phyloP scores from a whole-genome alignment of 1,140 invertebrate species.

The Lucilia sericata region DNA sequence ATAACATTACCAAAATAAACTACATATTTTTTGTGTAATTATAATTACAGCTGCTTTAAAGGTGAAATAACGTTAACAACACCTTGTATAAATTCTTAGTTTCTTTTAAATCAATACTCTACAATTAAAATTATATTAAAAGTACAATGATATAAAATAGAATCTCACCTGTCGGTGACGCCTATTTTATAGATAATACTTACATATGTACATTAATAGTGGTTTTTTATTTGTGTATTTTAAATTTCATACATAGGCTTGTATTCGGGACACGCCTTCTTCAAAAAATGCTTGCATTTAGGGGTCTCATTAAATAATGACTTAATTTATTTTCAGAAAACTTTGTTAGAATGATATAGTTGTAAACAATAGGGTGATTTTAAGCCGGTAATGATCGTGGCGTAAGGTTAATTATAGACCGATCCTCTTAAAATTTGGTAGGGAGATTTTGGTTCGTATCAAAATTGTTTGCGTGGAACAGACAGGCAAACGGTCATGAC shows the following conservation, averaged over 20 bases:
- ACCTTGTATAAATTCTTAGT: not conserved
- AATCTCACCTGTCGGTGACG: slow-evolving; percentile 25
- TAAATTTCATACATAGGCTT: not conserved
- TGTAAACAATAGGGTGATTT: not conserved
- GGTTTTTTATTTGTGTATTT: not conserved
- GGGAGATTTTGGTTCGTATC: no score
- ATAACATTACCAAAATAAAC: not conserved
- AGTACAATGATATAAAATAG: slow-evolving; percentile 1
- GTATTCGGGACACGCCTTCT: not conserved
- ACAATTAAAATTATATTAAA: not conserved
- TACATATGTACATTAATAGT: no score
- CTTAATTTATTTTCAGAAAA: slow-evolving; percentile 19
- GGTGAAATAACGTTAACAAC: not conserved
- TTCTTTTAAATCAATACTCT: not conserved
- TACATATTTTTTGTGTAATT: not conserved
- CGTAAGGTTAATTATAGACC: no score
- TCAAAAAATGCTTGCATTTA: not conserved
- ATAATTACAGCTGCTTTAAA: not conserved
- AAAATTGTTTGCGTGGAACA: no score
- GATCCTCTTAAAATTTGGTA: no score
- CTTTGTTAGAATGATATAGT: not conserved
- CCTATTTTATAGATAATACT: not conserved
- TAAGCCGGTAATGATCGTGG: no score
- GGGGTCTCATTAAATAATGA: slow-evolving; percentile 25
- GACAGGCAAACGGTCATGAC: no score